These are phyloP conservation scores for Phaonia tiefii DNA, from an alignment of 2,888 invertebrate genomes.

Conservation along the genomic window DNA sequence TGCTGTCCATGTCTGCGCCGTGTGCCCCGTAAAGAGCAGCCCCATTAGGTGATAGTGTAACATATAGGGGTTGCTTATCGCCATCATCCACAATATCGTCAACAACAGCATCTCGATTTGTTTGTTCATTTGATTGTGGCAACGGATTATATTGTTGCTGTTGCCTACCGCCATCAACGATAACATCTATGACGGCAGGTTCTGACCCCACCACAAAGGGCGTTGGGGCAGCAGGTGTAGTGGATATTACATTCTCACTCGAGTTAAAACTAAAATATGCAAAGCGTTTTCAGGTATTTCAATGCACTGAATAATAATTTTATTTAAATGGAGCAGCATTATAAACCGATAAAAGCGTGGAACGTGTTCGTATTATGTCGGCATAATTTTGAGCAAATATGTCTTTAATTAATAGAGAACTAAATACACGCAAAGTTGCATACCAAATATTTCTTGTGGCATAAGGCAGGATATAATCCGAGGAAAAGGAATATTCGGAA, in stretches of 20 bases:
- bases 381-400: too few species aligned
- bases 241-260: slow-evolving; percentile 75
- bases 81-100: slow-evolving; percentile 2
- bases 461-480: too few species aligned
- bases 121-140: slow-evolving; percentile 61
- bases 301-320: slow-evolving; percentile 9
- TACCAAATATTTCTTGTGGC: too few species aligned
- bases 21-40: slow-evolving; percentile 49
- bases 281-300: slow-evolving; percentile 35
- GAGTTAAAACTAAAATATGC: slow-evolving; percentile 74
- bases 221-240: slow-evolving; percentile 51
- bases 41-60: slow-evolving; percentile 64
- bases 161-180: slow-evolving; percentile 38
- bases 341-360: too few species aligned
- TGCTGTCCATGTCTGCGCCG: slow-evolving; percentile 38
- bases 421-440: too few species aligned
- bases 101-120: slow-evolving; percentile 27
- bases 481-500: too few species aligned
- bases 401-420: too few species aligned
- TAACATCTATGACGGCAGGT: slow-evolving; percentile 5
- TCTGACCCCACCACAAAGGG: slow-evolving; percentile 38
- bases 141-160: slow-evolving; percentile 52
- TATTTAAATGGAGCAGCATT: too few species aligned
- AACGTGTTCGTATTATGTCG: neutral
- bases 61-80: slow-evolving; percentile 53